These are phyloP conservation scores for Amphibalanus amphitrite DNA, from an alignment of 1,140 invertebrate genomes.

Conservation along the genomic window DNA sequence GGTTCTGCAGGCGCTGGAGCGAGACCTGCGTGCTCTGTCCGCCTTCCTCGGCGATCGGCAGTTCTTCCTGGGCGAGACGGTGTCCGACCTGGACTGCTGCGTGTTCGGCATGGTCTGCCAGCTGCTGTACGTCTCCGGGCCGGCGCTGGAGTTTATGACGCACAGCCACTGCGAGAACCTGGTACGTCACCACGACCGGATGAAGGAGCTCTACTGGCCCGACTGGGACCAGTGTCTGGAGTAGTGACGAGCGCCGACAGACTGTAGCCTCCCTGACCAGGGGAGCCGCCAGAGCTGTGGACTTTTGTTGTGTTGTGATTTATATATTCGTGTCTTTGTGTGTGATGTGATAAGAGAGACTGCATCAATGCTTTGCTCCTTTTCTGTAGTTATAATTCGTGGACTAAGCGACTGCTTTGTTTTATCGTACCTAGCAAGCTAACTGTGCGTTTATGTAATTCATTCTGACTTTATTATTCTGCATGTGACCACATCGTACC, in stretches of 20 bases:
- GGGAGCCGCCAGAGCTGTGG: too few relatives aligned
- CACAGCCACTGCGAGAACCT: constrained; percentile 19
- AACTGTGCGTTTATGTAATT: too few relatives aligned
- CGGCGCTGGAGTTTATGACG: not conserved
- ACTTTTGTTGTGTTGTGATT: too few relatives aligned
- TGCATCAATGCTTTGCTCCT: too few relatives aligned
- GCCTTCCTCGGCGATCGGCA: constrained; percentile 18
- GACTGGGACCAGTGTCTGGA: constrained; percentile 24
- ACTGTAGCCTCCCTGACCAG: too few relatives aligned
- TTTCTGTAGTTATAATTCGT: too few relatives aligned
- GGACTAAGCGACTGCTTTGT: too few relatives aligned
- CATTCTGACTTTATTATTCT: too few relatives aligned
- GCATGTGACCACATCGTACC: too few relatives aligned
- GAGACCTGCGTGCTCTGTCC: constrained; percentile 12
- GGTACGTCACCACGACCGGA: constrained; percentile 21
- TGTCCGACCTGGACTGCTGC: constrained; percentile 27
- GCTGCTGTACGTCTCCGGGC: constrained; percentile 8
- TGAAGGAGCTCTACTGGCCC: constrained; percentile 24
- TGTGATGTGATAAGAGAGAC: too few relatives aligned
- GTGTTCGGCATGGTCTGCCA: constrained; percentile 19
- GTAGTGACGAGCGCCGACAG: not conserved
- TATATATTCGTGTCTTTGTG: too few relatives aligned
- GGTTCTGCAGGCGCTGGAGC: constrained; percentile 4
- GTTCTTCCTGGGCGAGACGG: constrained; percentile 27
- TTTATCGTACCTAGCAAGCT: too few relatives aligned